Evolutionary conservation across 2,113 vertebrate species (phyloP).

Genomic region (Chaetodon auriga): DNA sequence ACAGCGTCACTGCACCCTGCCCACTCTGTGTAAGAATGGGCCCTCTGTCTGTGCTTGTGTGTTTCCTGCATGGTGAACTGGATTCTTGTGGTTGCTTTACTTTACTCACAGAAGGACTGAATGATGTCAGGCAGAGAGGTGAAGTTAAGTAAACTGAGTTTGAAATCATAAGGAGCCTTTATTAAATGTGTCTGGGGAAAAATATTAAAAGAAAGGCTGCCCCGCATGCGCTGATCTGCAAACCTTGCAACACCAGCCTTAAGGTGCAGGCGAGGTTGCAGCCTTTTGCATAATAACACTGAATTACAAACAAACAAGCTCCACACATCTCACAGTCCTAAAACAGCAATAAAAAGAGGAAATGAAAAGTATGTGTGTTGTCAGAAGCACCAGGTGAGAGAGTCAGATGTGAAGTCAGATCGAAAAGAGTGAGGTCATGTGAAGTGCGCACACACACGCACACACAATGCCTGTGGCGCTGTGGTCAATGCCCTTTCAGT

Average conservation of each 20-base stretch:
- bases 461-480: constrained; percentile 48
- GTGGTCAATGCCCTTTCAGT: constrained; percentile 61
- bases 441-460: background rate
- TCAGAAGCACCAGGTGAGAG: constrained; percentile 24
- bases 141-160: constrained; percentile 19
- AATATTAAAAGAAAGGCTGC: constrained; percentile 14
- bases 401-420: constrained; percentile 3
- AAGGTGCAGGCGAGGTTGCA: constrained; percentile 23
- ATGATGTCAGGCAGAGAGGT: constrained; percentile 62
- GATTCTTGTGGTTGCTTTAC: constrained; percentile 75
- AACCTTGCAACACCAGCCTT: constrained; percentile 21
- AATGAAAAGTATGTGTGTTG: constrained; percentile 26
- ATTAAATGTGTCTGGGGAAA: background rate
- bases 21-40: constrained; percentile 82
- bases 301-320: constrained; percentile 22
- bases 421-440: constrained; percentile 17
- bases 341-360: constrained; percentile 30
- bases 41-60: constrained; percentile 78
- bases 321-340: constrained; percentile 31
- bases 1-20: constrained; percentile 74
- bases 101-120: constrained; percentile 58
- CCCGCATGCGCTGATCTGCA: background rate
- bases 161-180: background rate
- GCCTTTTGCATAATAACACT: constrained; percentile 31
- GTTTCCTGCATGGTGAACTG: constrained; percentile 61